A percentile compares a stretch with the other conserved stretches of the same genome.
Evolutionary conservation across 2,888 invertebrate genomes (phyloP).

Genomic region (Thumatha senex): DNA sequence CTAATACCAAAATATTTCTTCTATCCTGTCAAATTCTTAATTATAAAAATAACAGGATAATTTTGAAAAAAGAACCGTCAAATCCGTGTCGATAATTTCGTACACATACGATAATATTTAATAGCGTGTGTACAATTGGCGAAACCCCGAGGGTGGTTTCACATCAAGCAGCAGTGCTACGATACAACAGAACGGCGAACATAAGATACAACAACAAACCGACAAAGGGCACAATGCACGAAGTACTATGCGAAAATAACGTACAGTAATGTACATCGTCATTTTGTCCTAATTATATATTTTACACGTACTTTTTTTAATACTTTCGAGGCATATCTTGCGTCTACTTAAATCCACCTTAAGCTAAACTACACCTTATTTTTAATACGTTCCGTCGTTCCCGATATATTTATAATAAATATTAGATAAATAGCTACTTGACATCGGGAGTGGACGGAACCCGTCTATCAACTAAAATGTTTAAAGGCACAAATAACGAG

Average conservation of each 20-base stretch:
- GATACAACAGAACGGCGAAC: conserved; percentile 37
- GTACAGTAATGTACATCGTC: conserved; percentile 79
- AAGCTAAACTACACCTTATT: conserved; percentile 66
- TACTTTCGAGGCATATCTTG: conserved; percentile 79
- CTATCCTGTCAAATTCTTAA: no score
- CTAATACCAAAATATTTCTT: no score
- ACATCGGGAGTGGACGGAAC: conserved; percentile 38
- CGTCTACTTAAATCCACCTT: conserved; percentile 65
- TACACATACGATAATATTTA: no score
- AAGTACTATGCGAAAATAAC: conserved; percentile 74
- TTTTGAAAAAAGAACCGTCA: no score
- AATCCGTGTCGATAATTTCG: no score
- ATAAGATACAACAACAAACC: conserved; percentile 49
- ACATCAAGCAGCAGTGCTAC: background rate
- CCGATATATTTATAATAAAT: conserved; percentile 25
- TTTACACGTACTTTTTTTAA: conserved; percentile 75
- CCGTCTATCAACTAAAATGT: conserved; percentile 47
- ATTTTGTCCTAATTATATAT: conserved; percentile 68
- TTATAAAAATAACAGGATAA: no score
- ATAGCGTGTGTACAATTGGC: background rate
- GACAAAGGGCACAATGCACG: conserved; percentile 77
- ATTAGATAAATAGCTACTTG: conserved; percentile 16
- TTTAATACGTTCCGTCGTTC: conserved; percentile 18
- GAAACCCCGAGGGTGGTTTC: background rate
- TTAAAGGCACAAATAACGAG: conserved; percentile 72